These are phyloP conservation scores for Malurus elegans DNA, from an alignment of 2,113 vertebrate species.

Conservation along the genomic window DNA sequence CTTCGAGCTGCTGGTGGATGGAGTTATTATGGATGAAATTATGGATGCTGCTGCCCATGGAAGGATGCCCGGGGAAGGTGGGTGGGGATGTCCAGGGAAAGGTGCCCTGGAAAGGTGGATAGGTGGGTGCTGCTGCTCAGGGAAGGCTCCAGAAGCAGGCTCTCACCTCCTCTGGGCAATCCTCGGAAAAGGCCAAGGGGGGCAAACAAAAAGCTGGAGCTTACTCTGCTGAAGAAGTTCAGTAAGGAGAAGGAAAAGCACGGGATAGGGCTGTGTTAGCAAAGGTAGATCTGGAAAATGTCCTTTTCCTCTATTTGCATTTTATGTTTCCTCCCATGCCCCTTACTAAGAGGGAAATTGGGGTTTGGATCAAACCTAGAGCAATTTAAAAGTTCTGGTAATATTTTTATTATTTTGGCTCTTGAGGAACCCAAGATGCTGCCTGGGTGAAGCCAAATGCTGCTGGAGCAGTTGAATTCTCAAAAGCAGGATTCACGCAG, in stretches of 20 bases:
- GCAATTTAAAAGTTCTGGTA: neutral
- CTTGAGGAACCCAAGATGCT: neutral
- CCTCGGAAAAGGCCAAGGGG: fast-evolving
- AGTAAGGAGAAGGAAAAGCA: neutral
- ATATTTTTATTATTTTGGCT: neutral
- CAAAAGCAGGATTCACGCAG: neutral
- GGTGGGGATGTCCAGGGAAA: too few species aligned
- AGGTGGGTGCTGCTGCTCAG: neutral
- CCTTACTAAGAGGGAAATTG: neutral
- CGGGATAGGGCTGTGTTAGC: fast-evolving
- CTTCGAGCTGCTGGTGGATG: slow-evolving; percentile 74
- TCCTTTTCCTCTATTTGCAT: neutral
- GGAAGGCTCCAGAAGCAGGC: neutral
- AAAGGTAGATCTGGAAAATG: neutral
- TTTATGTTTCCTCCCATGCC: neutral
- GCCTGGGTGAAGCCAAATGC: neutral
- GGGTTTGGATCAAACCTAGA: neutral
- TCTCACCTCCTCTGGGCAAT: neutral
- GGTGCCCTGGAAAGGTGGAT: neutral
- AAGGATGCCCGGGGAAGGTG: neutral
- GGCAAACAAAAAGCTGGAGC: neutral
- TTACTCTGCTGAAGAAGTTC: slow-evolving; percentile 28
- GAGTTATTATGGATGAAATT: neutral
- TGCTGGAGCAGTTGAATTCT: neutral
- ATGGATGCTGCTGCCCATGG: neutral